These are phyloP conservation scores for Acipenser oxyrinchus DNA, from an alignment of 2,797 vertebrate species.

Conservation along the genomic window DNA sequence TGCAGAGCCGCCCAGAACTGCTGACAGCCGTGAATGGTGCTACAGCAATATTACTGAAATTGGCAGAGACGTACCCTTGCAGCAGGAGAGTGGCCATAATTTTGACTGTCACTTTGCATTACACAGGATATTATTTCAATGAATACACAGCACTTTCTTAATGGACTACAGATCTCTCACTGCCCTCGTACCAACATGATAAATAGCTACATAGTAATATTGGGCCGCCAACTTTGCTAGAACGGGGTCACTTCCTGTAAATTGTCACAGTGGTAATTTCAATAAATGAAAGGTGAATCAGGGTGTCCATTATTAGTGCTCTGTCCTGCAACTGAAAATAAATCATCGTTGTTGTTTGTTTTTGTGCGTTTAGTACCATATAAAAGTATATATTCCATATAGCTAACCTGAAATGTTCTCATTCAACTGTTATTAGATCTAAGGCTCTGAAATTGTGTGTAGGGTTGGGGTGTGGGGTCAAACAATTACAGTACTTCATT, in stretches of 20 bases:
- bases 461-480: too few relatives aligned
- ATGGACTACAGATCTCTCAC: conserved; percentile 60
- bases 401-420: too few relatives aligned
- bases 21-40: conserved; percentile 76
- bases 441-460: too few relatives aligned
- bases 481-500: too few relatives aligned
- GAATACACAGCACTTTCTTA: conserved; percentile 64
- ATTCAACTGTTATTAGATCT: too few relatives aligned
- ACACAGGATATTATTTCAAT: conserved; percentile 75
- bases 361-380: background rate
- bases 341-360: background rate
- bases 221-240: conserved; percentile 57
- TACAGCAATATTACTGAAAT: conserved; percentile 81
- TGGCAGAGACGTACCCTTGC: conserved; percentile 72
- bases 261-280: conserved; percentile 50
- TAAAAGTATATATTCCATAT: too few relatives aligned
- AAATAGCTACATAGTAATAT: conserved; percentile 57
- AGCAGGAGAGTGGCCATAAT: conserved; percentile 77
- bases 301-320: conserved; percentile 41
- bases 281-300: conserved; percentile 51
- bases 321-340: conserved; percentile 12
- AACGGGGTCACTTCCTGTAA: conserved; percentile 54
- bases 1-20: conserved; percentile 76
- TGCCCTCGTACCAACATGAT: conserved; percentile 56
- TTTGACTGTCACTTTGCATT: conserved; percentile 84